phyloP scores from a whole-genome alignment of 2,888 invertebrate species.

The Leptarthrus brevirostris region DNA sequence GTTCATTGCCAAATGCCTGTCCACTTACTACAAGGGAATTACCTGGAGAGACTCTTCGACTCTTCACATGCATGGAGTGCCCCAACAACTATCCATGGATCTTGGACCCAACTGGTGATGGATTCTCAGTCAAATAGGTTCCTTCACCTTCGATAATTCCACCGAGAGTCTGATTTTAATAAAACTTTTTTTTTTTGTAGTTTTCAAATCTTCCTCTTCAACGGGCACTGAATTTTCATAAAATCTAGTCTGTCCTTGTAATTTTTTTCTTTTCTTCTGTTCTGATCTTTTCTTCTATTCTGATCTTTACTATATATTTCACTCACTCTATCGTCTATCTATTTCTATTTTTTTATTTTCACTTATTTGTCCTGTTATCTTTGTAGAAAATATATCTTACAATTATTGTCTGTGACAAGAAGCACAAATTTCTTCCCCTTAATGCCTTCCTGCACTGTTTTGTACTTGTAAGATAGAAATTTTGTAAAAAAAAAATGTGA shows the following conservation, averaged over 20 bases:
- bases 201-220: not conserved
- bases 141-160: constrained; percentile 64
- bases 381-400: constrained; percentile 17
- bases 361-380: constrained; percentile 5
- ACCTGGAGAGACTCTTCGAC: constrained; percentile 89
- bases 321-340: too few species aligned
- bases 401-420: not conserved
- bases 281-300: not conserved
- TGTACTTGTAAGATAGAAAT: constrained; percentile 33
- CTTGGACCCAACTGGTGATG: constrained; percentile 93
- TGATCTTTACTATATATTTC: not conserved
- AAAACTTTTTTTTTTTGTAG: constrained; percentile 6
- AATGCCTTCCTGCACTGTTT: constrained; percentile 10
- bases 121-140: constrained; percentile 71
- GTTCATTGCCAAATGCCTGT: constrained; percentile 91
- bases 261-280: not conserved
- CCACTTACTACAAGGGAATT: constrained; percentile 89
- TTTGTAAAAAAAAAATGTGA: constrained; percentile 35
- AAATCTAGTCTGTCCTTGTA: constrained; percentile 46
- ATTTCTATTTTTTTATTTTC: constrained; percentile 10
- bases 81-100: constrained; percentile 97
- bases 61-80: constrained; percentile 96
- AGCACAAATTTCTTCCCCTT: constrained; percentile 7
- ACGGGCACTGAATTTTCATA: constrained; percentile 49
- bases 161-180: constrained; percentile 67